Evolutionary conservation across 2,113 vertebrate genomes (phyloP).

Genomic region (Montifringilla adamsi): DNA sequence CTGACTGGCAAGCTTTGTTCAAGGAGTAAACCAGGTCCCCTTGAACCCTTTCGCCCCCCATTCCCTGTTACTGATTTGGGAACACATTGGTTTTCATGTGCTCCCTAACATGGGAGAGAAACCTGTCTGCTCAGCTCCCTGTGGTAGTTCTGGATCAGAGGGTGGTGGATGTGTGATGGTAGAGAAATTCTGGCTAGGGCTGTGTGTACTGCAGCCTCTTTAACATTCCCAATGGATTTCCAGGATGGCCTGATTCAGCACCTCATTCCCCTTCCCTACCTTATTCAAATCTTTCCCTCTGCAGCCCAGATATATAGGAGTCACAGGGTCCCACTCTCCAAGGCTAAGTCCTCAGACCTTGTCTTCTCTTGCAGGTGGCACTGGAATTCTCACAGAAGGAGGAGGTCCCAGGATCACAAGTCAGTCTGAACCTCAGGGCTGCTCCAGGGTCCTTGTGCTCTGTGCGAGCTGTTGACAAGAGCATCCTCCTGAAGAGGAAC

Average conservation of each 20-base stretch:
- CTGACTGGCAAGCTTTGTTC: background rate
- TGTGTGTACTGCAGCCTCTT: background rate
- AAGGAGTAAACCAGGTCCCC: background rate
- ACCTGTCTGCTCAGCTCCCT: background rate
- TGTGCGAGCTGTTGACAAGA: conserved; percentile 57
- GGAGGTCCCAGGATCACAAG: background rate
- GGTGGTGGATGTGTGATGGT: background rate
- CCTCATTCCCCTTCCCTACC: background rate
- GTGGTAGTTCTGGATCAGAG: background rate
- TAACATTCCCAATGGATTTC: background rate
- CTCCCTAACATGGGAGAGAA: background rate
- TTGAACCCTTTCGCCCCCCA: background rate
- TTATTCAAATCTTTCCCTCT: background rate
- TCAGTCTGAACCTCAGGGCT: conserved; percentile 45
- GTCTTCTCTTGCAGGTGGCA: conserved; percentile 16
- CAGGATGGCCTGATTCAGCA: background rate
- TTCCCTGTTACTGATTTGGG: background rate
- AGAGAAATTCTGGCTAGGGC: background rate
- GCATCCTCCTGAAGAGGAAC: background rate
- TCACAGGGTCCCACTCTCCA: background rate
- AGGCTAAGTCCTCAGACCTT: background rate
- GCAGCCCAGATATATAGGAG: background rate
- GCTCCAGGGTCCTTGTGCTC: conserved; percentile 60
- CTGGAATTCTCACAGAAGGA: conserved; percentile 53
- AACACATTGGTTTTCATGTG: background rate